A percentile compares a stretch with the other conserved stretches of the same genome.
phyloP scores from a whole-genome alignment of 2,113 vertebrate genomes.

The Halichoeres trimaculatus region DNA sequence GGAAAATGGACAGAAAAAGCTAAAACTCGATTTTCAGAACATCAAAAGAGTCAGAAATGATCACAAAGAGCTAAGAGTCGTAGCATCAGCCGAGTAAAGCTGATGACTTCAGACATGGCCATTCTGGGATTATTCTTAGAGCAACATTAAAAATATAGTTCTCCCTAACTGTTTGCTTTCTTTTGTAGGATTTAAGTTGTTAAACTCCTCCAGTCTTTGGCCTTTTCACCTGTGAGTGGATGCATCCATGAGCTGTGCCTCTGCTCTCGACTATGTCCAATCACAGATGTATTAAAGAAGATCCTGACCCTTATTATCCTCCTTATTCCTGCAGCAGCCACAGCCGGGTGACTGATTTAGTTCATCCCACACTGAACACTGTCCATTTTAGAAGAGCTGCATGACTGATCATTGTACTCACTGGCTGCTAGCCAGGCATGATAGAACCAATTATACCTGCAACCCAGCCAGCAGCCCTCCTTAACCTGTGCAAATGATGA shows the following conservation, averaged over 20 bases:
- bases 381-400: slow-evolving; percentile 64
- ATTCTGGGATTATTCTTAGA: slow-evolving; percentile 4
- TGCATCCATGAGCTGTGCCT: slow-evolving; percentile 20
- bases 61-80: too few relatives aligned
- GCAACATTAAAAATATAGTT: slow-evolving; percentile 4
- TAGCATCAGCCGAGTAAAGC: too few relatives aligned
- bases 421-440: slow-evolving; percentile 62
- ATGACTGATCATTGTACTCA: slow-evolving; percentile 68
- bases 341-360: slow-evolving; percentile 63
- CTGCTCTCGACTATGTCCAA: slow-evolving; percentile 22
- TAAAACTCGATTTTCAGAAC: too few relatives aligned
- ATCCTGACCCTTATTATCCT: slow-evolving; percentile 59
- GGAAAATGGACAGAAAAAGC: too few relatives aligned
- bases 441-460: slow-evolving; percentile 75
- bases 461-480: slow-evolving; percentile 62
- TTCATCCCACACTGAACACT: slow-evolving; percentile 62
- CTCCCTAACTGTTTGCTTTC: slow-evolving; percentile 4
- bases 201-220: slow-evolving; percentile 18
- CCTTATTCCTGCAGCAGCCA: slow-evolving; percentile 55
- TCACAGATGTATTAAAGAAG: slow-evolving; percentile 59
- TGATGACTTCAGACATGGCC: too few relatives aligned
- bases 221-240: slow-evolving; percentile 28
- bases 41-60: too few relatives aligned
- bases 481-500: slow-evolving; percentile 77
- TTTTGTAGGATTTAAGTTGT: slow-evolving; percentile 14